Conservation (phyloP, 2,113 vertebrate genomes). For the Cairina moschata region DNA sequence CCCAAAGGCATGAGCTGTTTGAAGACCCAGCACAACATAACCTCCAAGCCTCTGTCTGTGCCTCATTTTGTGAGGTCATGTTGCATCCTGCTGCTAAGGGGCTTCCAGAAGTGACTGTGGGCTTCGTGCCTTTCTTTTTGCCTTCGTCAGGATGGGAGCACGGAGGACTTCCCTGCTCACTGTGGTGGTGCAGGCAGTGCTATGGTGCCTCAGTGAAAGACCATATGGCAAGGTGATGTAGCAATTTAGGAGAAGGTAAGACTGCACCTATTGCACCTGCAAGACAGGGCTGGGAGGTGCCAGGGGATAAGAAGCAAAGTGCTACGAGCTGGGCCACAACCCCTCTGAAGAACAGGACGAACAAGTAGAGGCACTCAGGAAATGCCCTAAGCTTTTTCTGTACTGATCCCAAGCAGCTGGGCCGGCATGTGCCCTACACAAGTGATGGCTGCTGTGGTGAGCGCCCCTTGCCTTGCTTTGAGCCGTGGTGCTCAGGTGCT, state of each 20-base stretch:
- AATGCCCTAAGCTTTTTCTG: background rate
- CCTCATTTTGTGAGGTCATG: background rate
- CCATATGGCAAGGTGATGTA: background rate
- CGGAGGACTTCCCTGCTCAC: background rate
- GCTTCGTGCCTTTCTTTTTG: background rate
- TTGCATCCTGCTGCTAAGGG: background rate
- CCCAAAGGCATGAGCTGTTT: background rate
- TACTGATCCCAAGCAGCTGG: background rate
- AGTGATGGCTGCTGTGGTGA: background rate
- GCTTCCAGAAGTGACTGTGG: background rate
- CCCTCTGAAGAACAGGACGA: conserved; percentile 5
- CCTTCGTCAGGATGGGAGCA: background rate
- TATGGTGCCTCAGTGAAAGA: background rate
- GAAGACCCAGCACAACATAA: background rate
- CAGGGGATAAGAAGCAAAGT: background rate
- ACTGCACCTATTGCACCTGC: background rate
- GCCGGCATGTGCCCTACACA: background rate
- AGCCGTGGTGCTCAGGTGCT: background rate
- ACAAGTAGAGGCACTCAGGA: background rate
- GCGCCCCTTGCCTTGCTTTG: background rate
- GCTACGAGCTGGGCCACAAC: background rate
- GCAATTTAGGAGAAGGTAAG: rapidly evolving
- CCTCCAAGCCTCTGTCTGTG: background rate
- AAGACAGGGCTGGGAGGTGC: background rate
- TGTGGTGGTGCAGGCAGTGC: background rate